Evolutionary conservation across 2,113 vertebrate species (phyloP).

Genomic region (Elaphurus davidianus): DNA sequence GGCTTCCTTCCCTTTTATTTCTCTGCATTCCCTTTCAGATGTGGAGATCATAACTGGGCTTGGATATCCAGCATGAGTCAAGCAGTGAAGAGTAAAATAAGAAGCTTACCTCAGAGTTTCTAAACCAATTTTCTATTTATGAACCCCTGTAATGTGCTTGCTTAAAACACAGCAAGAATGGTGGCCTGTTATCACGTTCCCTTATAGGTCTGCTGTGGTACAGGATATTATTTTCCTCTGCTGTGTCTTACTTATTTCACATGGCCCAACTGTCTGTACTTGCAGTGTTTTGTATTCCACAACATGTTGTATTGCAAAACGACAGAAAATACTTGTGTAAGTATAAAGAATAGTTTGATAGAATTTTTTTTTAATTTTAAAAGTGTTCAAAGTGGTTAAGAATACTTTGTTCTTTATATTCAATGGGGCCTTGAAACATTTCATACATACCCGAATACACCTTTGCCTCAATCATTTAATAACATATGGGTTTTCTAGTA

Average conservation of each 20-base stretch:
- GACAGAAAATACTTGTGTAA: not conserved
- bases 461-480: not conserved
- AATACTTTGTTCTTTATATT: not conserved
- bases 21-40: not conserved
- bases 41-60: not conserved
- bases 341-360: not conserved
- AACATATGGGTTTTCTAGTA: not conserved
- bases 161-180: not conserved
- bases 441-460: not conserved
- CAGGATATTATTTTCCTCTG: not conserved
- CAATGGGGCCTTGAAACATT: not conserved
- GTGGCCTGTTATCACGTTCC: not conserved
- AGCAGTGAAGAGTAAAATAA: slow-evolving; percentile 20
- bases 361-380: not conserved
- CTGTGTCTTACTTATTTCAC: not conserved
- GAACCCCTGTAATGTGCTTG: not conserved
- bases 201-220: not conserved
- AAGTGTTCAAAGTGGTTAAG: not conserved
- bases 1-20: not conserved
- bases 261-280: not conserved
- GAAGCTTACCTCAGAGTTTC: slow-evolving; percentile 53
- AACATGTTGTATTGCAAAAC: not conserved
- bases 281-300: not conserved
- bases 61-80: not conserved
- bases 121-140: slow-evolving; percentile 56